Base-by-base conservation (phyloP, 2,888 invertebrate species). In the Meghimatium bilineatum region DNA sequence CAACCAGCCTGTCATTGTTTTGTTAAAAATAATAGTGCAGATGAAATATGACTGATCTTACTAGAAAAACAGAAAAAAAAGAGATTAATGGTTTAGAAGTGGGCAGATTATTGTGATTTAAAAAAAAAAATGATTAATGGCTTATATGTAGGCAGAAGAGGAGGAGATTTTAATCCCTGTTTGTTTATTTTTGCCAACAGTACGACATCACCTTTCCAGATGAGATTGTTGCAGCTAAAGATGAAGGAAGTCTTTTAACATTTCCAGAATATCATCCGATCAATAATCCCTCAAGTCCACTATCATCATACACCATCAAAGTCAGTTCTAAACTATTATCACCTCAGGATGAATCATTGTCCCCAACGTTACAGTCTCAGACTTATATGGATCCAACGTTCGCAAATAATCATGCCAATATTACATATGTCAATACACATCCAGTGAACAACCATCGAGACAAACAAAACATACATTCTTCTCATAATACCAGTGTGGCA, bases 141-240 rank as follows among this genome's bases (percentile, higher is more conserved):
- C n/a, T n/a, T n/a, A n/a, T n/a, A n/a, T n/a, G n/a, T n/a, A n/a
- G 44, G 44, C 5, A 44, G 44, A 44, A 12, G 12, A 44, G 44
- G 12, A 44, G 44, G 12, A 44, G 44, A 44, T 8, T 5, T 44
- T 44, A 44, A 44, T 44, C 44, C 5, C 44, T 44, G 12, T 44
- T 44, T 44, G 44, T 44, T 44, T 44, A 5, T 72, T 26, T 49
- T 49, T 52, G n/a, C n/a, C 81, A 75, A 63, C 83, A 83, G 63
- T 74, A 78, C 32, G 71, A 56, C n/a, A 23, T 32, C 10, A 49
- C n/a, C n/a, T 72, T 49, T 72, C 36, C 36, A 23, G 79, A 60
- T 79, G 74, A 83, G 6, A 44, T 44, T n/a, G n/a, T 66, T 26
- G 49, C 38, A 56, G 26, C 69, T 38, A 82, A 78, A 20, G 83